Evolutionary conservation across 2,888 invertebrate genomes (phyloP).

Genomic region (Epinotia bilunana): DNA sequence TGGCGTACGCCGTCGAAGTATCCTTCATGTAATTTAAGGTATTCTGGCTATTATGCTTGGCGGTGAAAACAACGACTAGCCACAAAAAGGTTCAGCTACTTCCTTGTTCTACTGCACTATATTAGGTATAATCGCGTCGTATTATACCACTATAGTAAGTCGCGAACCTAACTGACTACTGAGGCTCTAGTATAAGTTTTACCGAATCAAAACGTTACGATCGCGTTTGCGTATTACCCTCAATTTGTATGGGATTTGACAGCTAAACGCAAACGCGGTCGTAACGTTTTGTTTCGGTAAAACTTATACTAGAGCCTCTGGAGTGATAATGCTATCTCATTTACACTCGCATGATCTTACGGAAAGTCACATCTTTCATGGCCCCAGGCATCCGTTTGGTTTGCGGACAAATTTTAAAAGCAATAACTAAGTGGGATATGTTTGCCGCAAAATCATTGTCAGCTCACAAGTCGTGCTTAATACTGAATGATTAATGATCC

Average conservation of each 20-base stretch:
- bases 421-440: background rate
- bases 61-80: background rate
- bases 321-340: background rate
- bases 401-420: background rate
- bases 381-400: background rate
- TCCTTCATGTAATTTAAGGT: background rate
- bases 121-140: too few relatives aligned
- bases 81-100: background rate
- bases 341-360: background rate
- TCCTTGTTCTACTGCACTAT: background rate
- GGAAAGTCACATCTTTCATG: too few relatives aligned
- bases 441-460: background rate
- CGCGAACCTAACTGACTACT: background rate
- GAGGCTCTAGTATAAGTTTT: too few relatives aligned
- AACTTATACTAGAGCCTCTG: too few relatives aligned
- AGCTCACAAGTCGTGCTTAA: background rate
- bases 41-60: background rate
- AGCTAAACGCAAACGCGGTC: too few relatives aligned
- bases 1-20: background rate
- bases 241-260: too few relatives aligned
- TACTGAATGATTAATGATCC: slow-evolving; percentile 15
- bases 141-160: too few relatives aligned
- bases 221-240: too few relatives aligned
- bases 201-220: too few relatives aligned
- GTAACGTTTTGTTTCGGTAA: too few relatives aligned